Conservation (phyloP, 2,113 vertebrate genomes). For the Platanista minor region DNA sequence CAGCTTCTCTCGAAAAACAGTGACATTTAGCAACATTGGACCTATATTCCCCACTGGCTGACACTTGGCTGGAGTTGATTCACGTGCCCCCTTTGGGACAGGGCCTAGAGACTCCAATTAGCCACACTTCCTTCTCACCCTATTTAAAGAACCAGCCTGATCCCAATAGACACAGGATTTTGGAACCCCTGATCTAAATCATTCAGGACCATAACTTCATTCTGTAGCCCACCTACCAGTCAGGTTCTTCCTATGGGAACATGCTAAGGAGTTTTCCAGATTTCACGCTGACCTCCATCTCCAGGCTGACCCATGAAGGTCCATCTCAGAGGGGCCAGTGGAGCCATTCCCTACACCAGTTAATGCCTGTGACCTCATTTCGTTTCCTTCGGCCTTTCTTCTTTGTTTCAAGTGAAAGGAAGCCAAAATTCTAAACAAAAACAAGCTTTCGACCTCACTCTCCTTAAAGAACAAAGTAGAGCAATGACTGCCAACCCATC, state of each 20-base stretch:
- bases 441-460: not conserved
- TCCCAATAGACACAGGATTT: not conserved
- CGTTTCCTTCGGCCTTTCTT: not conserved
- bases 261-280: not conserved
- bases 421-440: constrained; percentile 41
- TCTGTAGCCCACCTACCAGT: not conserved
- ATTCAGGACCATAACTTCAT: not conserved
- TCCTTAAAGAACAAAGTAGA: not conserved
- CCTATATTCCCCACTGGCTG: not conserved
- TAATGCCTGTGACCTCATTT: not conserved
- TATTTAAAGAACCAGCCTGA: not conserved
- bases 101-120: not conserved
- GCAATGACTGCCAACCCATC: not conserved
- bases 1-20: not conserved
- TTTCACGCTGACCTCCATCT: not conserved
- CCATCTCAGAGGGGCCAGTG: not conserved
- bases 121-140: not conserved
- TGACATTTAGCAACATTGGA: not conserved
- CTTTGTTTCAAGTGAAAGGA: not conserved
- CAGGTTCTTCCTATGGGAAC: not conserved
- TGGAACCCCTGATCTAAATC: not conserved
- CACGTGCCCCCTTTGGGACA: too few species aligned
- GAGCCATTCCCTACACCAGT: not conserved
- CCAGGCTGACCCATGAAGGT: not conserved
- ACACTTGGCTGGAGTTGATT: not conserved